Conservation (phyloP, 2,113 vertebrate species). For the Crotalus viridis region DNA sequence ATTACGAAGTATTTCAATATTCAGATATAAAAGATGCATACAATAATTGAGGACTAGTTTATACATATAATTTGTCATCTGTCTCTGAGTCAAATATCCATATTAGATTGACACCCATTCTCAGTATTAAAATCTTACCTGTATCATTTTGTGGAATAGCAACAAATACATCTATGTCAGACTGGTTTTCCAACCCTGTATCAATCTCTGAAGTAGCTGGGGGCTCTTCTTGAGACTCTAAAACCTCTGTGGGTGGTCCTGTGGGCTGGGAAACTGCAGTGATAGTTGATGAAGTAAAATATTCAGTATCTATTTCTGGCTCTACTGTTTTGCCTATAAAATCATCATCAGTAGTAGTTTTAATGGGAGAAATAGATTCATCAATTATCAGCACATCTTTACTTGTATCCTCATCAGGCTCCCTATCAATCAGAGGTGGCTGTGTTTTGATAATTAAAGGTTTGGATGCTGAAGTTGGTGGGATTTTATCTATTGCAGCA, state of each 20-base stretch:
- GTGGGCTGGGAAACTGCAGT: conserved; percentile 59
- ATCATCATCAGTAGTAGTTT: conserved; percentile 56
- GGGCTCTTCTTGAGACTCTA: conserved; percentile 58
- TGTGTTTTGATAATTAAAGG: conserved; percentile 45
- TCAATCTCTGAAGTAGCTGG: conserved; percentile 64
- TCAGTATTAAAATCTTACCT: conserved; percentile 81
- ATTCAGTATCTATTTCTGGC: conserved; percentile 73
- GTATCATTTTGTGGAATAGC: conserved; percentile 77
- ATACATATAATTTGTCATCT: conserved; percentile 43
- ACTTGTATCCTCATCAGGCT: conserved; percentile 67
- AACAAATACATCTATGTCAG: conserved; percentile 77
- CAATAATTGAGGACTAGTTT: conserved; percentile 26
- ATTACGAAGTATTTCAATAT: conserved; percentile 38
- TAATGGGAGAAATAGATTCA: conserved; percentile 67
- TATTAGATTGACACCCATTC: conserved; percentile 47
- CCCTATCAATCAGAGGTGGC: conserved; percentile 58
- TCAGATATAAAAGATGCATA: conserved; percentile 29
- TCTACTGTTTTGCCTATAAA: conserved; percentile 54
- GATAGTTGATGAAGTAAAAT: conserved; percentile 69
- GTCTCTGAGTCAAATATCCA: conserved; percentile 52
- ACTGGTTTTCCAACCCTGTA: conserved; percentile 45
- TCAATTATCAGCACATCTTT: conserved; percentile 68
- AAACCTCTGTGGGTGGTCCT: conserved; percentile 59
- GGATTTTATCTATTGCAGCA: conserved; percentile 32
- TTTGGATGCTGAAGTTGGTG: conserved; percentile 42